These are phyloP conservation scores for Paradoxurus hermaphroditus DNA, from an alignment of 2,113 vertebrate genomes.

Conservation along the genomic window DNA sequence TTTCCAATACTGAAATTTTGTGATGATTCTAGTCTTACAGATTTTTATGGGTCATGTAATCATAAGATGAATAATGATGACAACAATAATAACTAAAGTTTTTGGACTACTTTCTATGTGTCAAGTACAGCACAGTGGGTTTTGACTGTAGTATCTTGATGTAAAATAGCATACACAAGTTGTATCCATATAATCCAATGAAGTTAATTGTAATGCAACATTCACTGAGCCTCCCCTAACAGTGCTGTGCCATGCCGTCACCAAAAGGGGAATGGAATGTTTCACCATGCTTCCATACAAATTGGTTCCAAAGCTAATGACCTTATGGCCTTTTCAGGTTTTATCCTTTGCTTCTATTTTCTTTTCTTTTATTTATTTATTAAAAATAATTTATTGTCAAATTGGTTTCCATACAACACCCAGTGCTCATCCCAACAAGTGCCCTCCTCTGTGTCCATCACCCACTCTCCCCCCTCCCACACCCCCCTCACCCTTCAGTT, in stretches of 20 bases:
- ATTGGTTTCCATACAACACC: no score
- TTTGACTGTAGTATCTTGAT: neutral
- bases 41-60: neutral
- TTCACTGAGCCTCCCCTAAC: neutral
- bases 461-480: no score
- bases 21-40: neutral
- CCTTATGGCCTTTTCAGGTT: neutral
- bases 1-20: constrained; percentile 9
- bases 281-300: neutral
- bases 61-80: neutral
- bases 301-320: neutral
- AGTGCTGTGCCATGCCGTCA: neutral
- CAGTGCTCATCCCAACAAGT: no score
- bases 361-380: no score
- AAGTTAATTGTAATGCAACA: neutral
- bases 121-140: neutral
- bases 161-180: neutral
- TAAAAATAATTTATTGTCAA: no score
- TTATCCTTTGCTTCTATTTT: neutral
- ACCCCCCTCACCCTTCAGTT: no score
- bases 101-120: neutral
- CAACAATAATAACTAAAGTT: neutral
- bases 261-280: neutral
- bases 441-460: no score
- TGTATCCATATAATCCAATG: neutral